phyloP scores from a whole-genome alignment of 2,888 invertebrate species.

The Andrena minutula region DNA sequence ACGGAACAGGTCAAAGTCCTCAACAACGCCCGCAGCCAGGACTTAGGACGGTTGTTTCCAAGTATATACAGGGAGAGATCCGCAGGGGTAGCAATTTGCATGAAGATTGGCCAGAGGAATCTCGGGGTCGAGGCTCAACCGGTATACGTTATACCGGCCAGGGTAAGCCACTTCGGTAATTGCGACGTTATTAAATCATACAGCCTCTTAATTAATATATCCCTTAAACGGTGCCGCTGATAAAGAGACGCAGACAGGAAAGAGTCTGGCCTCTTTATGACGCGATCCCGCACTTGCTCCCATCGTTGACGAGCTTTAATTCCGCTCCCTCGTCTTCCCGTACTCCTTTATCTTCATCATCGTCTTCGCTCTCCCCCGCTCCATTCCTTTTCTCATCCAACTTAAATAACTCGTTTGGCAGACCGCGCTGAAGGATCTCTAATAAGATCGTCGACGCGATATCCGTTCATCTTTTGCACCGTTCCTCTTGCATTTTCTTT shows the following conservation, averaged over 20 bases:
- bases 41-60: constrained; percentile 44
- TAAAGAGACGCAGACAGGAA: constrained; percentile 51
- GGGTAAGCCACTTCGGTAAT: constrained; percentile 62
- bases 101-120: constrained; percentile 54
- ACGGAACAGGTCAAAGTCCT: constrained; percentile 13
- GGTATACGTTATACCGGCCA: constrained; percentile 33
- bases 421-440: constrained; percentile 74
- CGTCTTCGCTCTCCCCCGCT: constrained; percentile 29
- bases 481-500: constrained; percentile 48
- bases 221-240: constrained; percentile 53
- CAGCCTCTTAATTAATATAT: constrained; percentile 73
- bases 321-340: constrained; percentile 41
- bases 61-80: constrained; percentile 20
- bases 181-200: constrained; percentile 71
- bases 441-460: constrained; percentile 79
- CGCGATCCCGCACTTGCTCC: constrained; percentile 21
- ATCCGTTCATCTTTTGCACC: constrained; percentile 65
- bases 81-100: constrained; percentile 62
- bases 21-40: constrained; percentile 4
- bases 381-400: constrained; percentile 64
- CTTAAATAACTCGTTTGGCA: constrained; percentile 79
- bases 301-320: constrained; percentile 61
- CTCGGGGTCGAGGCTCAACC: constrained; percentile 28
- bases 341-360: constrained; percentile 48
- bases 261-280: constrained; percentile 41